phyloP scores from a whole-genome alignment of 2,113 vertebrate genomes.

The Gadus chalcogrammus region DNA sequence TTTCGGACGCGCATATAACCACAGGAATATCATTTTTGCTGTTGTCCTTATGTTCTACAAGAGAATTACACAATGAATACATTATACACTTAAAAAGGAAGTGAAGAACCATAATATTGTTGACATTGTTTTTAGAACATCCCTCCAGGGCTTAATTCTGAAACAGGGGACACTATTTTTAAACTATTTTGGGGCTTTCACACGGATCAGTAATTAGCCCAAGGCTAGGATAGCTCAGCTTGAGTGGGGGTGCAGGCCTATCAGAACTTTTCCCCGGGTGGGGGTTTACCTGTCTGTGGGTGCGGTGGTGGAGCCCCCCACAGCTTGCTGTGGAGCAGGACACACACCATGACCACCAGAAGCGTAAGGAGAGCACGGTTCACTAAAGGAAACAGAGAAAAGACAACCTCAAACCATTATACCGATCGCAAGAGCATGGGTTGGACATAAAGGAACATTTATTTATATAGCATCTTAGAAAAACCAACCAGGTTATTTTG shows the following conservation, averaged over 20 bases:
- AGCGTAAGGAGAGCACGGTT: conserved; percentile 84
- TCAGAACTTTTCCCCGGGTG: not conserved
- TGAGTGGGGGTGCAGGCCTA: too few species aligned
- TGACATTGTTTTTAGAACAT: too few species aligned
- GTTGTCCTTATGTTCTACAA: conserved; percentile 33
- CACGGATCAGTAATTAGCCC: too few species aligned
- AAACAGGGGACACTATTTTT: too few species aligned
- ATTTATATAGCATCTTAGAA: not conserved
- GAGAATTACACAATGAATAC: not conserved
- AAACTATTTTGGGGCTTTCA: too few species aligned
- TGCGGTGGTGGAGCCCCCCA: conserved; percentile 60
- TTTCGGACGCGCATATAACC: conserved; percentile 84
- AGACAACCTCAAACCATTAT: not conserved
- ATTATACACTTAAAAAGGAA: not conserved
- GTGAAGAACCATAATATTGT: not conserved
- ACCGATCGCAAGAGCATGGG: not conserved
- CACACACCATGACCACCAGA: conserved; percentile 80
- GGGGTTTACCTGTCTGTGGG: conserved; percentile 66
- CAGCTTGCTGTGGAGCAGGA: conserved; percentile 83
- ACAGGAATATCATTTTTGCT: conserved; percentile 77
- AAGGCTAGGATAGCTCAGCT: too few species aligned
- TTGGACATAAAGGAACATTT: not conserved
- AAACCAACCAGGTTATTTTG: too few species aligned
- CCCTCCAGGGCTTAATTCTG: too few species aligned
- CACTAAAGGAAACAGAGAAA: conserved; percentile 48